These are phyloP conservation scores for Rhea americana DNA, from an alignment of 2,113 vertebrate species.

Conservation along the genomic window DNA sequence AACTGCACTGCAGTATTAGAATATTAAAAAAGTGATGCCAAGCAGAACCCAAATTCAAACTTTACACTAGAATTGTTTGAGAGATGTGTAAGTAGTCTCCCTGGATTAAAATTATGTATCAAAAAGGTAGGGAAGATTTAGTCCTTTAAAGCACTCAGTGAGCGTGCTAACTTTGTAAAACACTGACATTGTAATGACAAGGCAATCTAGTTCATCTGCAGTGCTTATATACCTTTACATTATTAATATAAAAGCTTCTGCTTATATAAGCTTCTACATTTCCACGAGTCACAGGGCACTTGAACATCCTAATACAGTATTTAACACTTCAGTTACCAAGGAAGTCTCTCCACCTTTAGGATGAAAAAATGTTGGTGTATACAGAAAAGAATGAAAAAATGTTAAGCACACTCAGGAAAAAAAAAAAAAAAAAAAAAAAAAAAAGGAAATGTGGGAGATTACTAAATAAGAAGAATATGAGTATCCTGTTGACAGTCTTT, in stretches of 20 bases:
- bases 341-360: background rate
- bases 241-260: background rate
- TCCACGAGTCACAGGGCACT: background rate
- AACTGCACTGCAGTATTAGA: background rate
- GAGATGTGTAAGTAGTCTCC: background rate
- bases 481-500: background rate
- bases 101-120: background rate
- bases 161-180: background rate
- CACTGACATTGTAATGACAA: background rate
- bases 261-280: background rate
- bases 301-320: background rate
- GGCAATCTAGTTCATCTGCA: background rate
- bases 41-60: background rate
- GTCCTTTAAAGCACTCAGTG: background rate
- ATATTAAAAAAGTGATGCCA: background rate
- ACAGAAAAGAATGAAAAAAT: background rate
- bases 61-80: background rate
- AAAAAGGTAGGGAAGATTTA: background rate
- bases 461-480: background rate
- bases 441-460: background rate
- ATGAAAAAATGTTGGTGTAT: background rate
- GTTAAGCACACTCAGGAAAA: background rate
- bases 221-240: background rate
- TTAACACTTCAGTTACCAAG: background rate
- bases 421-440: background rate